phyloP scores from a whole-genome alignment of 2,888 invertebrate species.

The Anagyrus pseudococci region DNA sequence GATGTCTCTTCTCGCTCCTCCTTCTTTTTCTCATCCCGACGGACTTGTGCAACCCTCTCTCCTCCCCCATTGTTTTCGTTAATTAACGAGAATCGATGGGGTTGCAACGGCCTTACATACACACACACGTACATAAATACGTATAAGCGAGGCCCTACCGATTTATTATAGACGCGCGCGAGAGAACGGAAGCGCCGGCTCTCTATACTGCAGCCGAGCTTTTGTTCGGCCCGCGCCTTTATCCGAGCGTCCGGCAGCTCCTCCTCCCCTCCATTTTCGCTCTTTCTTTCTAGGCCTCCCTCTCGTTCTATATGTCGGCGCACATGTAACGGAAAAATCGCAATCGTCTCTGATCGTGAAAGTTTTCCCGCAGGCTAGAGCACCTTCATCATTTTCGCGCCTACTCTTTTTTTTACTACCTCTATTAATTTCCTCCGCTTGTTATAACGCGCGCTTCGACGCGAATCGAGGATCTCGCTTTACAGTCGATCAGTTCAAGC shows the following conservation, averaged over 20 bases:
- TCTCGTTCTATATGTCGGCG: neutral
- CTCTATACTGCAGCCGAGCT: conserved; percentile 6
- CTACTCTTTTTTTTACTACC: too few species aligned
- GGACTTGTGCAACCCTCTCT: conserved; percentile 7
- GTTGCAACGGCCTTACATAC: too few species aligned
- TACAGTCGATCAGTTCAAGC: too few species aligned
- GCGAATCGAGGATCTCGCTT: too few species aligned
- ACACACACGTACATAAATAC: too few species aligned
- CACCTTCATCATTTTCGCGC: too few species aligned
- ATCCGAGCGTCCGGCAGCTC: neutral
- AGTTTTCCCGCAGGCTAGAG: neutral
- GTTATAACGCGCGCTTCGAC: too few species aligned
- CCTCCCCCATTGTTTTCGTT: conserved; percentile 31
- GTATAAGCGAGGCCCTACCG: neutral
- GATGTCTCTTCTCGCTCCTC: neutral
- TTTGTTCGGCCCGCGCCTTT: conserved; percentile 20
- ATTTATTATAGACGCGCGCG: conserved; percentile 18
- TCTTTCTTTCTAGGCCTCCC: too few species aligned
- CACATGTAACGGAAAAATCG: conserved; percentile 24
- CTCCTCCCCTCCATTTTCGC: too few species aligned
- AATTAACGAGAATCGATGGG: conserved; percentile 28
- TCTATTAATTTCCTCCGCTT: too few species aligned
- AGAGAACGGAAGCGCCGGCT: conserved; percentile 8
- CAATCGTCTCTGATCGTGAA: conserved; percentile 21
- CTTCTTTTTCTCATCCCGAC: neutral